A percentile compares a stretch with the other conserved stretches of the same genome.
These are phyloP conservation scores for Dromiciops gliroides DNA, from an alignment of 2,113 vertebrate species.

Conservation along the genomic window DNA sequence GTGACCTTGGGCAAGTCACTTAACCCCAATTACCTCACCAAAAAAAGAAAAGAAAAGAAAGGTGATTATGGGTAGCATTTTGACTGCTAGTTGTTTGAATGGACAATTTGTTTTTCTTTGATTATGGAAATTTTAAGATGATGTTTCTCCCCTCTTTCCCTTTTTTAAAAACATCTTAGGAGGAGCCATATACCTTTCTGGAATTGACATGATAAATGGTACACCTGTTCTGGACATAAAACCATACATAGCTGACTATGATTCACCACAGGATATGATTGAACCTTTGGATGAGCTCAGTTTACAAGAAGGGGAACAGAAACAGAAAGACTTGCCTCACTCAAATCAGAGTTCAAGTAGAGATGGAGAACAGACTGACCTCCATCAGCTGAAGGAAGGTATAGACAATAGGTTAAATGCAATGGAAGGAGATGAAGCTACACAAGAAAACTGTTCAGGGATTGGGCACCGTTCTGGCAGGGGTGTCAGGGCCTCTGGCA, in stretches of 20 bases:
- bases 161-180: slow-evolving; percentile 76
- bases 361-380: background rate
- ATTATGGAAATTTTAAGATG: background rate
- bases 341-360: background rate
- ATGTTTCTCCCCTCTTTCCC: background rate
- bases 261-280: slow-evolving; percentile 80
- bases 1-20: too few species aligned
- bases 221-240: slow-evolving; percentile 93
- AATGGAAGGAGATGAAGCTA: background rate
- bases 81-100: background rate
- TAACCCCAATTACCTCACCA: too few species aligned
- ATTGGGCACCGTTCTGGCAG: background rate
- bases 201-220: slow-evolving; percentile 91
- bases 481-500: background rate
- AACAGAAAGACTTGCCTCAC: background rate
- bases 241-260: slow-evolving; percentile 93
- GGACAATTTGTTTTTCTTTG: background rate
- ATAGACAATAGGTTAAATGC: background rate
- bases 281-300: slow-evolving; percentile 8
- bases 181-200: slow-evolving; percentile 88
- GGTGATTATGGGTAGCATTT: background rate
- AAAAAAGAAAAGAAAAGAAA: too few species aligned
- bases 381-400: background rate
- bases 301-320: slow-evolving; percentile 2
- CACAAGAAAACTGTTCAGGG: background rate